These are phyloP conservation scores for Marronus borbonicus DNA, from an alignment of 2,888 invertebrate genomes.

Conservation along the genomic window DNA sequence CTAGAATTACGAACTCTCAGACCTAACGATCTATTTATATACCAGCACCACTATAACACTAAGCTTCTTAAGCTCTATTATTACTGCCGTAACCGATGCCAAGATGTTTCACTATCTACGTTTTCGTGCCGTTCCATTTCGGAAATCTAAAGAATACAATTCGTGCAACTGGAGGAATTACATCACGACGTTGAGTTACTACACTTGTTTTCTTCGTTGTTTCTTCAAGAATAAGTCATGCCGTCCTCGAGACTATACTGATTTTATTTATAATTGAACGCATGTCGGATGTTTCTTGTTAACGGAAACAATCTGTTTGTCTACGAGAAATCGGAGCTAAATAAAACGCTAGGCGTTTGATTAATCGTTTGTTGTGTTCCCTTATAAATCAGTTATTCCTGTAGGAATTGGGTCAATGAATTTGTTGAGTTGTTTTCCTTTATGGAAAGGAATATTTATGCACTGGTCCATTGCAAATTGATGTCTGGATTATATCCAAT, in stretches of 20 bases:
- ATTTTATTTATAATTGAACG: conserved; percentile 39
- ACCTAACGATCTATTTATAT: conserved; percentile 39
- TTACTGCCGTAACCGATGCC: conserved; percentile 5
- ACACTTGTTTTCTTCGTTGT: conserved; percentile 22
- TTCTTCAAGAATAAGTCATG: conserved; percentile 31
- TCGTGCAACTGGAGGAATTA: conserved; percentile 24
- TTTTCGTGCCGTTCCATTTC: conserved; percentile 2
- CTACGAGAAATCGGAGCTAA: conserved; percentile 29
- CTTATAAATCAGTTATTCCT: not conserved
- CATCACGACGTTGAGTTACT: conserved; percentile 16
- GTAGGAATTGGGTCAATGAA: conserved; percentile 32
- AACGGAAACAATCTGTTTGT: conserved; percentile 28
- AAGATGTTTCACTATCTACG: conserved; percentile 1
- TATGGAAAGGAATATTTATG: not conserved
- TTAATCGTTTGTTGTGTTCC: not conserved
- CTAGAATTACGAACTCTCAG: conserved; percentile 21
- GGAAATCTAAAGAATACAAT: not conserved
- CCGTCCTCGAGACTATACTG: not conserved
- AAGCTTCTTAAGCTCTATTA: conserved; percentile 37
- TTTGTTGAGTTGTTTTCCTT: conserved; percentile 10
- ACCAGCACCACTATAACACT: conserved; percentile 7
- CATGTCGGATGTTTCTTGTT: conserved; percentile 28
- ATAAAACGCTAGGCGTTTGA: conserved; percentile 14
- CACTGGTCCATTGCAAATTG: not conserved
- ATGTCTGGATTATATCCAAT: conserved; percentile 5